Evolutionary conservation across 1,140 invertebrate genomes (phyloP), one percentile per base, ranked within the genome.

Genomic region (Drosophila asahinai): DNA sequence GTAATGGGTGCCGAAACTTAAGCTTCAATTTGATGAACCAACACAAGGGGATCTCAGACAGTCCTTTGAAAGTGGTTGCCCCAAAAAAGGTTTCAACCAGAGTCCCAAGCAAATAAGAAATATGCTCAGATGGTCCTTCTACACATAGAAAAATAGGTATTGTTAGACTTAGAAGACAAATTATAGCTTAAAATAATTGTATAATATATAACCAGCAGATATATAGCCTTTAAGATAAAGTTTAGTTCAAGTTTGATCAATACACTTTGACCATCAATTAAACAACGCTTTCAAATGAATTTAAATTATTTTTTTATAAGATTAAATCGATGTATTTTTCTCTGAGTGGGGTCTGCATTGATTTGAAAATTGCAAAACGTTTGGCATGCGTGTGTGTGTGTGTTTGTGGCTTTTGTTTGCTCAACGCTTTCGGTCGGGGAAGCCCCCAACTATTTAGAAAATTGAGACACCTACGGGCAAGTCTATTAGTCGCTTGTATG

Each of bases 381-480:
- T 81, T 58, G 58, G 36, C 70, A 55, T 36, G 49, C 42, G 73
- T 38, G 33, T 40, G 11, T 64, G 27, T 55, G 55, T 68, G 49
- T 57, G 36, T 36, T 47, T 75, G 70, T 19, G 72, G 55, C 38
- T 64, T 65, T 59, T 68, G 75, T 77, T 59, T 77, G 57, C 67
- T 40, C 49, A 74, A 63, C 40, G 72, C 58, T 71, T 51, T 22
- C n/a, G 47, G 22, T 27, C 14, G 5, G 54, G 19, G 58, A 59
- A 55, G 47, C 49, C 60, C 77, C 66, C 78, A 90, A 89, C 84
- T 90, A 84, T 90, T 89, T 90, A 73, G 63, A 89, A 89, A 89
- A 90, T 89, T 90, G 81, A 89, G 84, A 89, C 86, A 89, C 81
- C 86, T 84, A 89, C 66, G 78, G 81, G 59, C 80, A 72, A 84